Conservation (phyloP, 2,797 vertebrate species). For the Clarias fuscus region DNA sequence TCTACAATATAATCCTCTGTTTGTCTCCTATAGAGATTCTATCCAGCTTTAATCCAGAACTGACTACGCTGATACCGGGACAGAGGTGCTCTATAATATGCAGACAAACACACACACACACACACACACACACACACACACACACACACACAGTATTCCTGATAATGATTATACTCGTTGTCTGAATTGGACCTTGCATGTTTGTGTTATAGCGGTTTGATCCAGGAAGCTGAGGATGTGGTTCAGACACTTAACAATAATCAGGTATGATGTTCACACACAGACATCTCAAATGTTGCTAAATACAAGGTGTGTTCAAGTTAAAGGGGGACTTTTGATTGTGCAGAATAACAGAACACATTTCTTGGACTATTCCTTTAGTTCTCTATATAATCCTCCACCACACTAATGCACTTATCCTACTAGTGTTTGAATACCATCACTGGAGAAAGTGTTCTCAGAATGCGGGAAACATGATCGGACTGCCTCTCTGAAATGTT, state of each 20-base stretch:
- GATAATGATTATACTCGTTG: background rate
- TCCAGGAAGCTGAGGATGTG: slow-evolving; percentile 63
- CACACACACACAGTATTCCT: background rate
- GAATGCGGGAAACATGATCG: too few species aligned
- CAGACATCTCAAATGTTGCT: background rate
- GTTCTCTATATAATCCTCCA: too few species aligned
- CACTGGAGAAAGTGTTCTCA: too few species aligned
- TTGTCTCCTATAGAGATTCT: slow-evolving; percentile 66
- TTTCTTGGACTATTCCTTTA: too few species aligned
- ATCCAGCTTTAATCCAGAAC: slow-evolving; percentile 70
- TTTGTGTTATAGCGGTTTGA: slow-evolving; percentile 66
- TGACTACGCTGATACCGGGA: slow-evolving; percentile 52
- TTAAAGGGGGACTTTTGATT: too few species aligned
- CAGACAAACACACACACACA: slow-evolving; percentile 5
- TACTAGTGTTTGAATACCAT: too few species aligned
- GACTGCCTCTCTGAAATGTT: too few species aligned
- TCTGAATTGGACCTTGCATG: slow-evolving; percentile 7
- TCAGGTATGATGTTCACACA: slow-evolving; percentile 61
- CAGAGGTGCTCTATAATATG: slow-evolving; percentile 60
- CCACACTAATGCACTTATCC: too few species aligned
- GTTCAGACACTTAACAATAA: slow-evolving; percentile 51
- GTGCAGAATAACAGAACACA: too few species aligned
- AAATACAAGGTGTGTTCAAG: too few species aligned
- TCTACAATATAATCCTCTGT: slow-evolving; percentile 11
- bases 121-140: slow-evolving; percentile 2